Conservation (phyloP, 2,113 vertebrate genomes). For the Aldabrachelys gigantea region DNA sequence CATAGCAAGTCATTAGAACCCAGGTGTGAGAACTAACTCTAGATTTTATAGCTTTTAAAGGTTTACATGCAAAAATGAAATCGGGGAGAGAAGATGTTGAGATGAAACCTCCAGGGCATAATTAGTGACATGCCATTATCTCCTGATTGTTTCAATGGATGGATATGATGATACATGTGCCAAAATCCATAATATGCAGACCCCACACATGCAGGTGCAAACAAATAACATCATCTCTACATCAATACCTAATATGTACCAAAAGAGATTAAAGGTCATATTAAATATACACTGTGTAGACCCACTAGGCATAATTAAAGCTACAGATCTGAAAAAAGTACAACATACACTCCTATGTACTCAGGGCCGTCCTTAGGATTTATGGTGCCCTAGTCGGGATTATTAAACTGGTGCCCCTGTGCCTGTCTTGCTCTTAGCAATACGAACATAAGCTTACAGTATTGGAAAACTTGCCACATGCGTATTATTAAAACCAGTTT, state of each 20-base stretch:
- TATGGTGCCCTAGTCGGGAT: too few relatives aligned
- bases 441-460: too few relatives aligned
- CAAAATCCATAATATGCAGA: neutral
- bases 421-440: too few relatives aligned
- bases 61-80: neutral
- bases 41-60: neutral
- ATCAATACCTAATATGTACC: rapidly evolving
- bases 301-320: neutral
- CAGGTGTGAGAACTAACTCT: too few relatives aligned
- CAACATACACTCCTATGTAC: neutral
- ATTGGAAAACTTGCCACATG: too few relatives aligned
- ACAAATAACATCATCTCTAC: neutral
- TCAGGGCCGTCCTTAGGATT: too few relatives aligned
- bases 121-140: neutral
- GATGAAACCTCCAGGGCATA: neutral
- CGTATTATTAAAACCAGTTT: too few relatives aligned
- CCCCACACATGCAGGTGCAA: neutral
- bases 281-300: neutral
- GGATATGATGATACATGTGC: neutral
- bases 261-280: neutral
- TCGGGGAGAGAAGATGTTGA: neutral
- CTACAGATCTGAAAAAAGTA: neutral
- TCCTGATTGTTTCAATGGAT: neutral
- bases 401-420: too few relatives aligned
- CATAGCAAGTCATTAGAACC: neutral